Evolutionary conservation across 2,113 vertebrate species (phyloP).

Genomic region (Cairina moschata): DNA sequence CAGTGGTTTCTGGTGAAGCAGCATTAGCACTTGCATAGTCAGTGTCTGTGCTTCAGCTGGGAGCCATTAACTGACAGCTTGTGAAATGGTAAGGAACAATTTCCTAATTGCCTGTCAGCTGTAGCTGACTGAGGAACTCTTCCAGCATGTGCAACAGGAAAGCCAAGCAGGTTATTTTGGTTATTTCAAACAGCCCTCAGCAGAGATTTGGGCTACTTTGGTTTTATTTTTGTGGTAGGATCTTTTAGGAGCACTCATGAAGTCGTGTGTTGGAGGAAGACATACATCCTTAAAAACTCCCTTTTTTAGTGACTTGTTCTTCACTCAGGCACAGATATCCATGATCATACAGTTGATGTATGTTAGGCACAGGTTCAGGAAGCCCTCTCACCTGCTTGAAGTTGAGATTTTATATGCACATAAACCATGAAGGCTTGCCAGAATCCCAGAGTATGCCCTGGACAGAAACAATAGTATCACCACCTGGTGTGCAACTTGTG

Average conservation of each 20-base stretch:
- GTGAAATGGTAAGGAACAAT: conserved; percentile 58
- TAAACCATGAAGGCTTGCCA: not conserved
- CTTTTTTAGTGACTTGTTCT: not conserved
- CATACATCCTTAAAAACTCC: not conserved
- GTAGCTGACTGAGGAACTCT: conserved; percentile 28
- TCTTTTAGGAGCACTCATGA: not conserved
- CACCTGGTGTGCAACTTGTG: not conserved
- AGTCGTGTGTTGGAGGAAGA: not conserved
- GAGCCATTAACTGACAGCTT: conserved; percentile 64
- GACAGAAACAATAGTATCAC: not conserved
- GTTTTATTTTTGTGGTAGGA: not conserved
- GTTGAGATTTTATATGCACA: not conserved
- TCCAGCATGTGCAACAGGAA: conserved; percentile 27
- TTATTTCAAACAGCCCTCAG: conserved; percentile 25
- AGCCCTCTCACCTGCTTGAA: fast-evolving
- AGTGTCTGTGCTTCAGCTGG: conserved; percentile 45
- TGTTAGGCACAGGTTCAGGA: not conserved
- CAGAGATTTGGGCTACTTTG: not conserved
- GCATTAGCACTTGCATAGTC: not conserved
- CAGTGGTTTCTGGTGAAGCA: not conserved
- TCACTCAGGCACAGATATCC: not conserved
- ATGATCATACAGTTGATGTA: not conserved
- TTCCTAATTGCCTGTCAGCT: conserved; percentile 66
- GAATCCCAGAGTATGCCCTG: not conserved
- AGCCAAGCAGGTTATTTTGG: conserved; percentile 40